phyloP scores from a whole-genome alignment of 2,113 vertebrate genomes.

The Microcebus tavaratra region DNA sequence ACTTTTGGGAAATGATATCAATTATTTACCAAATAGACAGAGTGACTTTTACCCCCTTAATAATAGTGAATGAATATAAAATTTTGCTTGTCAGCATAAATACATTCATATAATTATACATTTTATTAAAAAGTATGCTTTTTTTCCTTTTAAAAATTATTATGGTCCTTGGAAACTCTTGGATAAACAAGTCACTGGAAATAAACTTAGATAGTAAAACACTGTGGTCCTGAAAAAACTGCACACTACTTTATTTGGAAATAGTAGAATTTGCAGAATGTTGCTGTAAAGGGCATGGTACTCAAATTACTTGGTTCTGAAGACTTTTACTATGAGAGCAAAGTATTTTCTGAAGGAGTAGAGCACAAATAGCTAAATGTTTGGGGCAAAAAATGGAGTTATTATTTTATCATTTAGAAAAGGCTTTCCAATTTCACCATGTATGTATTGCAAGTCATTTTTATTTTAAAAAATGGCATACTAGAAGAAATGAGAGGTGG shows the following conservation, averaged over 20 bases:
- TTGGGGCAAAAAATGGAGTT: constrained; percentile 70
- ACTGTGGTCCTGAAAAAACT: constrained; percentile 53
- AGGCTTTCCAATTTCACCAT: background rate
- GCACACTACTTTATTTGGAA: constrained; percentile 71
- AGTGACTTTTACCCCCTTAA: background rate
- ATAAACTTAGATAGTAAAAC: constrained; percentile 68
- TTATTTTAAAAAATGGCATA: background rate
- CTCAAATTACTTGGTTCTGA: constrained; percentile 65
- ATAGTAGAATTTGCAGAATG: constrained; percentile 72
- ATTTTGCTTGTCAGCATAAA: background rate
- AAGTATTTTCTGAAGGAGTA: constrained; percentile 71
- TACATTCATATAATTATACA: background rate
- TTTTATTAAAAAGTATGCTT: background rate
- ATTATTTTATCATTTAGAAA: constrained; percentile 70
- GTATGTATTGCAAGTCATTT: constrained; percentile 19
- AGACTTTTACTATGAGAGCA: constrained; percentile 69
- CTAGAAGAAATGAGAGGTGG: background rate
- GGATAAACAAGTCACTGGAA: constrained; percentile 64
- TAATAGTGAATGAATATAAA: background rate
- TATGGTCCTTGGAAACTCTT: constrained; percentile 47
- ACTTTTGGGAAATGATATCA: constrained; percentile 22
- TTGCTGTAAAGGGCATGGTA: constrained; percentile 55
- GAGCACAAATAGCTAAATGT: constrained; percentile 63
- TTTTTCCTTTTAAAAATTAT: constrained; percentile 3
- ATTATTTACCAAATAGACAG: constrained; percentile 38